Evolutionary conservation across 2,888 invertebrate species (phyloP), one percentile per base, ranked within the genome.

Genomic region (Cerastoderma edule): DNA sequence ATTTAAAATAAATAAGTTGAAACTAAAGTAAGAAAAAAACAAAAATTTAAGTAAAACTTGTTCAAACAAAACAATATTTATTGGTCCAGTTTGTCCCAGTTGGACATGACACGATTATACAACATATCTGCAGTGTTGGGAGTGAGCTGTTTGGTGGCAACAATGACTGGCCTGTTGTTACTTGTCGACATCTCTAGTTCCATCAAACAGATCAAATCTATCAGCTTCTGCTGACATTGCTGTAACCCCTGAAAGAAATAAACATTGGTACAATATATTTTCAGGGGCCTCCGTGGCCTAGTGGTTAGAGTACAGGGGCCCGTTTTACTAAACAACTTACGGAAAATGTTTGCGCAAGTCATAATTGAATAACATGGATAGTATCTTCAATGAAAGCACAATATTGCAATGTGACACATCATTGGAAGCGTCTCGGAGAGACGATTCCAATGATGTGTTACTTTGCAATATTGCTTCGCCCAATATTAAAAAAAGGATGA

Each of bases 201-300:
- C 75, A 88, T 77, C 35, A 89, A 65, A 68, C 87, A 85, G 68
- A 85, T 80, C 30, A 88, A 73, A 27, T 88, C 83, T 39, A 85
- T 78, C 53, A 89, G 68, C 46, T 83, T 83, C 68, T 85, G 84
- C 69, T 89, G 89, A 70, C 88, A 89, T 35, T 85, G 78, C 63
- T 87, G 81, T 24, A 89, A 80, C 10, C 88, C 88, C 89, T 89
- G 83, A 44, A 32, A 22, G 60, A 39, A 19, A 56, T 24, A 56
- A n/a, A n/a, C n/a, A n/a, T n/a, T n/a, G n/a, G n/a, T n/a, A n/a
- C 44, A 44, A 44, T 44, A 44, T 44, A 44, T 10, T 13, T 44
- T 44, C 44, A 44, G 10, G 19, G n/a, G n/a, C n/a, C n/a, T n/a
- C n/a, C n/a, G n/a, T n/a, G n/a, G n/a, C n/a, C n/a, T n/a, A n/a